Evolutionary conservation across 2,797 vertebrate species (phyloP).

Genomic region (Microhierax caerulescens): DNA sequence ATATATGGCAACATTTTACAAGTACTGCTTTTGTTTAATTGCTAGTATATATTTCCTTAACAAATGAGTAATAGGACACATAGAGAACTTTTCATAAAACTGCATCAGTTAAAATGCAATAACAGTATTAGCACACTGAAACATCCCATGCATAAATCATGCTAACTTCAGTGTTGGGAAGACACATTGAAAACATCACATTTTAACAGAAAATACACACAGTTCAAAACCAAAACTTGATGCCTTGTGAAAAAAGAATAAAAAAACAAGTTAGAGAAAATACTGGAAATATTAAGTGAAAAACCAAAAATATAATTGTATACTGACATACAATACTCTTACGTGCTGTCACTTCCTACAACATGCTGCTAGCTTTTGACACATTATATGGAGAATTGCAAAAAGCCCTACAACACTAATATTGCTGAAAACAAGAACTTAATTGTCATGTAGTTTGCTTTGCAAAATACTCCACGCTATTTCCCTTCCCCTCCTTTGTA

Average conservation of each 20-base stretch:
- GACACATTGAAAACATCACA: background rate
- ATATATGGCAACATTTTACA: background rate
- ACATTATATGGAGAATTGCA: background rate
- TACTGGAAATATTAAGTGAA: background rate
- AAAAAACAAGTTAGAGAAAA: background rate
- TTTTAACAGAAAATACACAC: background rate
- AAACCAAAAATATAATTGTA: background rate
- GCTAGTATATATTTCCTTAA: background rate
- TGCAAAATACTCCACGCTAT: background rate
- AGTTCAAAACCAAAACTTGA: background rate
- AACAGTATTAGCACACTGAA: background rate
- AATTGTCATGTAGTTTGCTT: background rate
- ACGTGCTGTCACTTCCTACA: background rate
- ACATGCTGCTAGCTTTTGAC: background rate
- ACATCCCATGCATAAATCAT: background rate
- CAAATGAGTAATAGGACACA: background rate
- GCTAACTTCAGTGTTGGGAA: background rate
- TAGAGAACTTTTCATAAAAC: background rate
- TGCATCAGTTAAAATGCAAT: background rate
- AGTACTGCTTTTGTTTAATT: background rate
- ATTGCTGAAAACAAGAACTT: background rate
- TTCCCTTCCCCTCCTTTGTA: background rate
- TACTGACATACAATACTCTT: background rate
- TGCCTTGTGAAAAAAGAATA: background rate
- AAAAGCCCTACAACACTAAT: background rate